Evolutionary conservation across 2,113 vertebrate species (phyloP).

Genomic region (Microcebus ravelobensis): DNA sequence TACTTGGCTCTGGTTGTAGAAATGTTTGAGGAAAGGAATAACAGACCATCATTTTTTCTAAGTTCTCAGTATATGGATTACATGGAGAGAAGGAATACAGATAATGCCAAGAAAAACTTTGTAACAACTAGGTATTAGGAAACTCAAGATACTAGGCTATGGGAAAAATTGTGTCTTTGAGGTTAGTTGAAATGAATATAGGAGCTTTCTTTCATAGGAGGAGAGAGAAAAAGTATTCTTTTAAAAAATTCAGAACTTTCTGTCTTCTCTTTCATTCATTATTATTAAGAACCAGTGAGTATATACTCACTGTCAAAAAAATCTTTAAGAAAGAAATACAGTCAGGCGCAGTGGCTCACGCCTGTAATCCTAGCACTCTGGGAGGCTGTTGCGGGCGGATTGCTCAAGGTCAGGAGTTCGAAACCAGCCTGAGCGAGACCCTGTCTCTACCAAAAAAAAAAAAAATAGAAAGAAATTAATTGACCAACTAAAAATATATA

Average conservation of each 20-base stretch:
- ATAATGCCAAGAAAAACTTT: not conserved
- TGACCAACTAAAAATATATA: too few relatives aligned
- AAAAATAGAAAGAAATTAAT: too few relatives aligned
- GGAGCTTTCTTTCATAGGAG: not conserved
- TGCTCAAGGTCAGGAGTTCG: too few relatives aligned
- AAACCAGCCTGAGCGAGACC: too few relatives aligned
- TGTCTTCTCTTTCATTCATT: not conserved
- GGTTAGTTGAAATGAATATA: not conserved
- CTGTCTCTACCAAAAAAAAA: too few relatives aligned
- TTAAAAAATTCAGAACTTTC: not conserved
- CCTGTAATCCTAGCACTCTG: too few relatives aligned
- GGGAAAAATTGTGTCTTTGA: not conserved
- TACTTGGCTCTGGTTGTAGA: not conserved
- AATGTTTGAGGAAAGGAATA: not conserved
- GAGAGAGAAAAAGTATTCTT: not conserved
- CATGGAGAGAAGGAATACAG: not conserved
- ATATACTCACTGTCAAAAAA: not conserved
- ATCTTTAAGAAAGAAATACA: too few relatives aligned
- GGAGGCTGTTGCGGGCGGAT: too few relatives aligned
- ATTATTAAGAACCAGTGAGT: not conserved
- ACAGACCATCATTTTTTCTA: not conserved
- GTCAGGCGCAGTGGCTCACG: too few relatives aligned
- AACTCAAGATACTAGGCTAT: not conserved
- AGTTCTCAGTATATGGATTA: not conserved
- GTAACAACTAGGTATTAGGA: not conserved